Evolutionary conservation across 2,888 invertebrate genomes (phyloP).

Genomic region (Latrodectus elegans): DNA sequence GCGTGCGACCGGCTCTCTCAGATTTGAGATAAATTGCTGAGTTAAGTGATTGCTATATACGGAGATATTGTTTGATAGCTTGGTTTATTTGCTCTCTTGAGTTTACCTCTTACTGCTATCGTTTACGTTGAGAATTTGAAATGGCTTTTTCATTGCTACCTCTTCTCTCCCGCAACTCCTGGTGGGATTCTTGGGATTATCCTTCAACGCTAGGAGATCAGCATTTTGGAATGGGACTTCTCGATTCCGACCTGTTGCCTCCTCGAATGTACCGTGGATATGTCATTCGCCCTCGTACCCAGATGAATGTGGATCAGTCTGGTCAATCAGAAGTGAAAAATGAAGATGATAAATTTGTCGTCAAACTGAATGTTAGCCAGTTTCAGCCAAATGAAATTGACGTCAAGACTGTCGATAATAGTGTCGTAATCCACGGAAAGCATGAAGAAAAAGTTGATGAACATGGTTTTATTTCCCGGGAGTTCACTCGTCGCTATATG

Average conservation of each 20-base stretch:
- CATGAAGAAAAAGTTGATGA: conserved; percentile 71
- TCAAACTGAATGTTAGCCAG: conserved; percentile 67
- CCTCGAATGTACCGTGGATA: conserved; percentile 39
- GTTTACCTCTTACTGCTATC: too few species aligned
- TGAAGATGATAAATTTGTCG: conserved; percentile 58
- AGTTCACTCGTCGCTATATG: conserved; percentile 70
- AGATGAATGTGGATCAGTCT: conserved; percentile 29
- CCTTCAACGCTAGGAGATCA: conserved; percentile 64
- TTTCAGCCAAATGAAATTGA: conserved; percentile 68
- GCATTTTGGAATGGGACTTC: conserved; percentile 64
- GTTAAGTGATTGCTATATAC: too few species aligned
- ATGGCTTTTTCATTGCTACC: conserved; percentile 41
- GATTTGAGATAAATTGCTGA: too few species aligned
- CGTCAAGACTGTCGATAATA: conserved; percentile 70
- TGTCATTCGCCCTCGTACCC: conserved; percentile 48
- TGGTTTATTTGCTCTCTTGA: too few species aligned
- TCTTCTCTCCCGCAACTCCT: conserved; percentile 22
- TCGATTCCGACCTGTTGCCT: conserved; percentile 53
- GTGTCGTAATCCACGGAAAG: conserved; percentile 70
- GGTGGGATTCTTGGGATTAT: conserved; percentile 68
- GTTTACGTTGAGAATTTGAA: too few species aligned
- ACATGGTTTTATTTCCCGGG: conserved; percentile 70
- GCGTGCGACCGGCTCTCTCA: background rate
- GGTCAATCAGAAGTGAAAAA: conserved; percentile 60
- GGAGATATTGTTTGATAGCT: too few species aligned